phyloP scores from a whole-genome alignment of 2,888 invertebrate genomes.

The Calliphora vomitoria region DNA sequence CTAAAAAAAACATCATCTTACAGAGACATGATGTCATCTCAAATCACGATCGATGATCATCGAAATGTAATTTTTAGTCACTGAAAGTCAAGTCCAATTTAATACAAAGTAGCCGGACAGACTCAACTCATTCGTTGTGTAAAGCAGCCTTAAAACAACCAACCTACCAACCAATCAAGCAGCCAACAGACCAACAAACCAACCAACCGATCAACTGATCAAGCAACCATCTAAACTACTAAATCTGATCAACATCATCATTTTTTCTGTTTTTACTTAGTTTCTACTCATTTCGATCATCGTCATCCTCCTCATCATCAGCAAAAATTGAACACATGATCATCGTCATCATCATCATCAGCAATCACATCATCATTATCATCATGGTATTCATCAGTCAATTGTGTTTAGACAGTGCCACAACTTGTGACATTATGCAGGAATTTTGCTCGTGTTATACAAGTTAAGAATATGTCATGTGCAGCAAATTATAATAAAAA shows the following conservation, averaged over 20 bases:
- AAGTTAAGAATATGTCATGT: constrained; percentile 74
- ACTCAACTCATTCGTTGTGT: constrained; percentile 27
- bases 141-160: constrained; percentile 20
- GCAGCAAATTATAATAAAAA: constrained; percentile 75
- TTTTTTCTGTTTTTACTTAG: constrained; percentile 15
- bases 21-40: constrained; percentile 83
- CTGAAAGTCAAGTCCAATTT: constrained; percentile 74
- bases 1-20: constrained; percentile 68
- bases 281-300: constrained; percentile 66
- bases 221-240: constrained; percentile 52
- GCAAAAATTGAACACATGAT: constrained; percentile 23
- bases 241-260: constrained; percentile 65
- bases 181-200: constrained; percentile 36
- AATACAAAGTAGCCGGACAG: constrained; percentile 70
- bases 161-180: constrained; percentile 34
- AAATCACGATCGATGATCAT: constrained; percentile 81
- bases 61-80: constrained; percentile 74
- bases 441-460: constrained; percentile 74
- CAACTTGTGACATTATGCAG: constrained; percentile 74
- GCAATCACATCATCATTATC: constrained; percentile 15
- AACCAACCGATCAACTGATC: constrained; percentile 42
- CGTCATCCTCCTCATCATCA: constrained; percentile 30
- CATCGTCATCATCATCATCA: constrained; percentile 30
- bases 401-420: constrained; percentile 69
- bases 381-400: constrained; percentile 64